phyloP scores from a whole-genome alignment of 2,797 vertebrate species.

The Pantherophis alleghaniensis region DNA sequence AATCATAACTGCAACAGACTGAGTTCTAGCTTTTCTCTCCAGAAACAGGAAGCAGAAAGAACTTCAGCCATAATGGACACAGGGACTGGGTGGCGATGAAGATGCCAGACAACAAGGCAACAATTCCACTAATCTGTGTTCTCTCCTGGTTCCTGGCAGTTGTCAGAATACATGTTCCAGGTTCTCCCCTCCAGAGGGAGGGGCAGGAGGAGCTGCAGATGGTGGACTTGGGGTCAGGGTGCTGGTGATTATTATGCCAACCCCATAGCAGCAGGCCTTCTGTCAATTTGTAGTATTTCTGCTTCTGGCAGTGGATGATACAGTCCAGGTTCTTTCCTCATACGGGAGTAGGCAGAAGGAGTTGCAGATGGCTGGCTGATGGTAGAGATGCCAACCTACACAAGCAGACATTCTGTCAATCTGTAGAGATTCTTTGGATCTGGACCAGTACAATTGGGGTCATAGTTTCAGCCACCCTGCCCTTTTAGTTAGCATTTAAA shows the following conservation, averaged over 20 bases:
- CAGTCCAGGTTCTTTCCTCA: constrained; percentile 12
- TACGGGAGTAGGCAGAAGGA: constrained; percentile 1
- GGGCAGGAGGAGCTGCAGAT: constrained; percentile 12
- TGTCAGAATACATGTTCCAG: neutral
- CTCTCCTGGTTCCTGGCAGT: neutral
- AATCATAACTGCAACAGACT: neutral
- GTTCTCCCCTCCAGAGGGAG: neutral
- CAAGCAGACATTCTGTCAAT: neutral
- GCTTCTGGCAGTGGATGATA: neutral
- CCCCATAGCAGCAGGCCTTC: neutral
- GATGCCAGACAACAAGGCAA: neutral
- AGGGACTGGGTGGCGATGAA: neutral
- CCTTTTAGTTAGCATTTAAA: neutral
- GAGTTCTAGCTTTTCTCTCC: neutral
- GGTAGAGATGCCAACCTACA: neutral
- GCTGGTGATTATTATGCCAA: neutral
- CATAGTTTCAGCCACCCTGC: neutral
- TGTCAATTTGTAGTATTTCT: neutral
- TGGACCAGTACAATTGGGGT: neutral
- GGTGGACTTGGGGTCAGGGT: neutral
- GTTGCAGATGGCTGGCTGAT: constrained; percentile 17
- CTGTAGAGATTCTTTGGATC: neutral
- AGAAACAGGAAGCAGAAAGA: neutral
- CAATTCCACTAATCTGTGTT: neutral
- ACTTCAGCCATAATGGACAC: neutral